A percentile compares a stretch with the other conserved stretches of the same genome.
These are phyloP conservation scores for Aphidius ervi DNA, from an alignment of 1,140 invertebrate genomes.

Conservation along the genomic window DNA sequence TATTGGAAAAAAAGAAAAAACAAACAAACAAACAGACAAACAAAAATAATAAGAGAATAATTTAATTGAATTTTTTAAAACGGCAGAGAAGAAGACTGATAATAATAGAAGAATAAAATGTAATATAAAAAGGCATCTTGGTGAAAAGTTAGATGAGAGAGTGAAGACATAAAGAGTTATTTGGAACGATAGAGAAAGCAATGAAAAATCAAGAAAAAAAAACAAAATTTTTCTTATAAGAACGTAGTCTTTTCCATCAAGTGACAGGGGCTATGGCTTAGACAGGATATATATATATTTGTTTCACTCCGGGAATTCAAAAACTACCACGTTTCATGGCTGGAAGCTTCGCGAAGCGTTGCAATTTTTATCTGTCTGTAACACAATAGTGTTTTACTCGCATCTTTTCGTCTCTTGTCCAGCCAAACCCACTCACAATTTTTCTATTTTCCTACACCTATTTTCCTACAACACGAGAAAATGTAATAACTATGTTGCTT, in stretches of 20 bases:
- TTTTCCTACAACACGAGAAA: conserved; percentile 7
- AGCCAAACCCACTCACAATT: not conserved
- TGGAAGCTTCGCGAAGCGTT: conserved; percentile 23
- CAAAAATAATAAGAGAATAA: too few relatives aligned
- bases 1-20: too few relatives aligned
- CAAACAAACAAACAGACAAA: too few relatives aligned
- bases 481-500: conserved; percentile 15
- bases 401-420: conserved; percentile 18
- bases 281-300: not conserved
- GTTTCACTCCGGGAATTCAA: conserved; percentile 20
- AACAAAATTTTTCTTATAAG: conserved; percentile 22
- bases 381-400: conserved; percentile 26
- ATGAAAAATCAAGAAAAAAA: conserved; percentile 4
- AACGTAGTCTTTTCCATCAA: conserved; percentile 19
- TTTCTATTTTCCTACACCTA: not conserved
- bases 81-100: not conserved
- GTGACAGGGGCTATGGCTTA: conserved; percentile 1
- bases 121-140: conserved; percentile 2
- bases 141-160: conserved; percentile 7
- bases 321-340: conserved; percentile 24
- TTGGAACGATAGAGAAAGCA: not conserved
- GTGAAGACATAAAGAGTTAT: not conserved
- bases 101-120: conserved; percentile 1
- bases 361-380: conserved; percentile 30
- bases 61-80: too few relatives aligned